Base-by-base conservation (phyloP, 1,140 invertebrate genomes). In the Lucilia sericata region DNA sequence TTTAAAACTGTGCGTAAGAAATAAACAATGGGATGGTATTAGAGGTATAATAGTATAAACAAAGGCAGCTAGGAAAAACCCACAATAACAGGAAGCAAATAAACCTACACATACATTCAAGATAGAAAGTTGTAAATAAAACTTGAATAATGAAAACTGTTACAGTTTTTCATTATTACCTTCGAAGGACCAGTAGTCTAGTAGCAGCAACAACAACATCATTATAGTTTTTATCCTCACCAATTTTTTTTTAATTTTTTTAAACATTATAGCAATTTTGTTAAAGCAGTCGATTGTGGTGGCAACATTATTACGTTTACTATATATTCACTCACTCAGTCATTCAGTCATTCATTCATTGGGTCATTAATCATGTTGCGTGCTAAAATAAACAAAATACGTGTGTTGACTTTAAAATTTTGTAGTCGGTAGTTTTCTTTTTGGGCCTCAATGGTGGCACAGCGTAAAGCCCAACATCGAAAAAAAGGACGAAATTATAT, bases 361-460 rank as follows among this genome's bases (percentile, higher is more conserved):
- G n/a, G 65, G 19, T 70, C 65, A 70, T 70, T 70, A 70, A 70
- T 70, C 65, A 70, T 70, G 65, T 70, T 70, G 65, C 21, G 65
- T 21, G 65, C 21, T 7, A 70, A 70, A 21, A 70, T 70, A 70
- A 70, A 70, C 65, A 70, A 70, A 70, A 70, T 70, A 70, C 65
- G 65, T 70, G 65, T n/a, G 65, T 70, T 70, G 65, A 70, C 65
- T 70, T 70, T 25, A 70, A 70, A 60, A 60, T 42, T 30, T 42
- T 55, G 51, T 55, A 17, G 51, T 55, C 19, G 17, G 55, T 30
- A 30, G 25, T 30, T 1, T 30, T 30, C n/a, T n/a, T 30, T 30
- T 30, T 30, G 25, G 25, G 25, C 25, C 25, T 30, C 25, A 65
- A 14, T 7, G 55, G 12, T 65, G 55, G 0, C 55, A 17, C 55